A percentile compares a stretch with the other conserved stretches of the same genome.
Conservation (phyloP, 2,888 invertebrate species). For the Chydorus sphaericus region DNA sequence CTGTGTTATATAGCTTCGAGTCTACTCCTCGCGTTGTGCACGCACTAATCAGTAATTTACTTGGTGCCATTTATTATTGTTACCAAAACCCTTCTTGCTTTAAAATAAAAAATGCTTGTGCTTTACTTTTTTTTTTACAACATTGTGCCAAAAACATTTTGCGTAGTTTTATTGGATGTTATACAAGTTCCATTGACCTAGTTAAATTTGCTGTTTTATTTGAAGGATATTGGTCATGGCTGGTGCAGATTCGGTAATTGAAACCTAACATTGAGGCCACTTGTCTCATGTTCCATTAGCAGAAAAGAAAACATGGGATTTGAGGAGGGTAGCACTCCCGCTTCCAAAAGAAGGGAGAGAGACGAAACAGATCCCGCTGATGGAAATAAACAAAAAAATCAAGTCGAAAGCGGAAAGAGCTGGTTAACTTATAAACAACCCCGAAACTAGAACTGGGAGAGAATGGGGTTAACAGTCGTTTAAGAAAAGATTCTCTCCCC, state of each 20-base stretch:
- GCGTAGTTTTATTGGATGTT: no score
- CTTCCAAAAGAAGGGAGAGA: not conserved
- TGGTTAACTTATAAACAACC: not conserved
- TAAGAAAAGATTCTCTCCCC: not conserved
- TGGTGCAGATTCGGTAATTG: not conserved
- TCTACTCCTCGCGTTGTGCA: no score
- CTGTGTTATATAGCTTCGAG: no score
- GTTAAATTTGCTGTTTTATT: no score
- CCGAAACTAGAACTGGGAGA: not conserved
- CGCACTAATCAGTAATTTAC: no score
- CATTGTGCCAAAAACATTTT: no score
- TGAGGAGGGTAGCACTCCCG: not conserved
- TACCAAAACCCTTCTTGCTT: no score
- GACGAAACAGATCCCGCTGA: not conserved
- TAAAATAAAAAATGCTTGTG: no score
- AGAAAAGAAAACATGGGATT: not conserved
- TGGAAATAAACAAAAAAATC: not conserved
- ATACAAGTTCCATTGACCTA: no score
- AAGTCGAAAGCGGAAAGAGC: not conserved
- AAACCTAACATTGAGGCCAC: no score
- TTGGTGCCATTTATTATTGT: no score
- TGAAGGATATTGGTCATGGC: not conserved
- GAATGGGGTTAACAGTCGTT: not conserved
- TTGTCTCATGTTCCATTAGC: not conserved
- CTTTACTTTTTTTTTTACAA: no score